Evolutionary conservation across 2,888 invertebrate genomes (phyloP), one percentile per base, ranked within the genome.

Genomic region (Azorinus chamasolen): DNA sequence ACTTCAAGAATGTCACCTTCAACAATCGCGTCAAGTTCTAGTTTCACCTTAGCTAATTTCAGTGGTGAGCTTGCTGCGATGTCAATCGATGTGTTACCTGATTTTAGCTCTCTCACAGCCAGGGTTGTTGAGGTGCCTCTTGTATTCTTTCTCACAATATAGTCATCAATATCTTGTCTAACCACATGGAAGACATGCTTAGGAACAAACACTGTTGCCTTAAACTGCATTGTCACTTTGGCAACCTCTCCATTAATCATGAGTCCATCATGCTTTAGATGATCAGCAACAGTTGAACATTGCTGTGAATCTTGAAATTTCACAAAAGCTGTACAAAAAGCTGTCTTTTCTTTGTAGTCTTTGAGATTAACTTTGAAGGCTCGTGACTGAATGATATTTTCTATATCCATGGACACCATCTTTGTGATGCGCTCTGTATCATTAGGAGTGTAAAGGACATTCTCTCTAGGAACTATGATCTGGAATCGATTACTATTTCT

Each of bases 251-350:
- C 68, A 25, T 57, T 1, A 1, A 79, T 51, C 14, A n/a, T n/a
- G 1, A 41, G 37, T 5, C 48, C 20, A 18, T 48, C 43, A 16
- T 43, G 37, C 2, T 32, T 65, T 25, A 80, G 24, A 1, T 32
- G 16, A 1, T 66, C 46, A 20, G 58, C 85, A 4, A 80, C 83
- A 14, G 24, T 37, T 39, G 79, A 41, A 20, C 87, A 87, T 51
- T 80, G 74, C 5, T 83, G 71, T 8, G 86, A 75, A 39, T 86
- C 71, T n/a, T 54, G 57, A 48, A 87, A 87, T 0, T 66, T 48
- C 5, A 85, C 79, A 63, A 79, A 83, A 8, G 83, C 88, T 2
- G 61, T 18, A 24, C 73, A 82, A 10, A 48, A 68, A 12, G 66
- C 78, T 12, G 81, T 72, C 18, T 78, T 51, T 41, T 65, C 55